phyloP scores from a whole-genome alignment of 2,113 vertebrate genomes.

The Motacilla tschutschensis region DNA sequence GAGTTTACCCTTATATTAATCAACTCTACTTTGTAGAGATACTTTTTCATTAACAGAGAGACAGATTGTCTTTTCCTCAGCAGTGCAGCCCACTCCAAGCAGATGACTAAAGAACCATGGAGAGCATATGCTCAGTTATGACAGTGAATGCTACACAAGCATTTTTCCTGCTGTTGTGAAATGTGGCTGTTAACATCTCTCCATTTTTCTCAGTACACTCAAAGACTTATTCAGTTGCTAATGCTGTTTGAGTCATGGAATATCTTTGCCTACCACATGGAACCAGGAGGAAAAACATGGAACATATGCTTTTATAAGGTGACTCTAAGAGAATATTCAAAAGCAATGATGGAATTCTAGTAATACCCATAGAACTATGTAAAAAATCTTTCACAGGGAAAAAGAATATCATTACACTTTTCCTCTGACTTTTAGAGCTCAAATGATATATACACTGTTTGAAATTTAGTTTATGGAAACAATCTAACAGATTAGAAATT shows the following conservation, averaged over 20 bases:
- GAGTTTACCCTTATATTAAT: slow-evolving; percentile 1
- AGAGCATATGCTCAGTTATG: slow-evolving; percentile 40
- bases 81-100: slow-evolving; percentile 32
- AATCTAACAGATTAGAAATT: not conserved
- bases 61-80: slow-evolving; percentile 52
- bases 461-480: not conserved
- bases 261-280: slow-evolving; percentile 37
- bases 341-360: not conserved
- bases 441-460: not conserved
- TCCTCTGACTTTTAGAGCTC: not conserved
- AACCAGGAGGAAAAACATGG: slow-evolving; percentile 12
- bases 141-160: slow-evolving; percentile 30
- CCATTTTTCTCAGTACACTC: not conserved
- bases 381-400: not conserved
- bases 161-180: slow-evolving; percentile 40
- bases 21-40: slow-evolving; percentile 8
- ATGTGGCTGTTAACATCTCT: slow-evolving; percentile 20
- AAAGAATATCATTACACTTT: not conserved
- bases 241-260: slow-evolving; percentile 33
- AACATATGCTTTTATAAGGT: not conserved
- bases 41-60: slow-evolving; percentile 37
- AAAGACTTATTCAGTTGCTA: slow-evolving; percentile 30
- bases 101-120: slow-evolving; percentile 36
- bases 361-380: not conserved
- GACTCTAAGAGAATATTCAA: not conserved